Evolutionary conservation across 2,797 vertebrate species (phyloP).

Genomic region (Aselliscus stoliczkanus): DNA sequence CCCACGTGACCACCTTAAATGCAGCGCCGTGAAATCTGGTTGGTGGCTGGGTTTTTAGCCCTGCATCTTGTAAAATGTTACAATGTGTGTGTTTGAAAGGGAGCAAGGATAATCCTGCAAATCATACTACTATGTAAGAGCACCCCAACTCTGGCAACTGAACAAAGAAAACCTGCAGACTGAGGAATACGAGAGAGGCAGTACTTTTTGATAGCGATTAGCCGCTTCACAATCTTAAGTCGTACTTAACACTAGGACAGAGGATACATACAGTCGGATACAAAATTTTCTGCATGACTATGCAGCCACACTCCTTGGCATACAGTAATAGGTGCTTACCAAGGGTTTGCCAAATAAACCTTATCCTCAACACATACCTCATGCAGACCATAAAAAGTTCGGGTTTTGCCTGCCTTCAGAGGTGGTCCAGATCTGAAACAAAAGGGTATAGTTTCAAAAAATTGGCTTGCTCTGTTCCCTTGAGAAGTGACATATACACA

Average conservation of each 20-base stretch:
- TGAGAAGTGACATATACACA: neutral
- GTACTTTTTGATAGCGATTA: neutral
- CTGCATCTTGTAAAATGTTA: neutral
- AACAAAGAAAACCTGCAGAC: neutral
- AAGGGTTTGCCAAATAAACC: neutral
- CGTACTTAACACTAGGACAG: neutral
- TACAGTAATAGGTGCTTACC: neutral
- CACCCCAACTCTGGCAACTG: accelerated
- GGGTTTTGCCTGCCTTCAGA: constrained; percentile 93
- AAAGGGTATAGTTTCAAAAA: neutral
- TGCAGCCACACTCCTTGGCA: neutral
- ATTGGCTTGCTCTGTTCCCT: neutral
- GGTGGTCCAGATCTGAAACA: constrained; percentile 90
- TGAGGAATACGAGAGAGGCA: neutral
- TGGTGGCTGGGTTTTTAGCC: neutral
- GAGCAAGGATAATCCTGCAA: neutral
- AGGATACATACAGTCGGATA: neutral
- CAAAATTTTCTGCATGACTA: neutral
- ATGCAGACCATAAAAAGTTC: constrained; percentile 92
- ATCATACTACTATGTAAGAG: neutral
- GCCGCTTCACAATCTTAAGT: neutral
- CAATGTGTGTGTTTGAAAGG: neutral
- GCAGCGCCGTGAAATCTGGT: neutral
- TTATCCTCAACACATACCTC: constrained; percentile 83
- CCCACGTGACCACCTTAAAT: neutral